Conservation (phyloP, 1,140 invertebrate genomes). For the Periplaneta americana region DNA sequence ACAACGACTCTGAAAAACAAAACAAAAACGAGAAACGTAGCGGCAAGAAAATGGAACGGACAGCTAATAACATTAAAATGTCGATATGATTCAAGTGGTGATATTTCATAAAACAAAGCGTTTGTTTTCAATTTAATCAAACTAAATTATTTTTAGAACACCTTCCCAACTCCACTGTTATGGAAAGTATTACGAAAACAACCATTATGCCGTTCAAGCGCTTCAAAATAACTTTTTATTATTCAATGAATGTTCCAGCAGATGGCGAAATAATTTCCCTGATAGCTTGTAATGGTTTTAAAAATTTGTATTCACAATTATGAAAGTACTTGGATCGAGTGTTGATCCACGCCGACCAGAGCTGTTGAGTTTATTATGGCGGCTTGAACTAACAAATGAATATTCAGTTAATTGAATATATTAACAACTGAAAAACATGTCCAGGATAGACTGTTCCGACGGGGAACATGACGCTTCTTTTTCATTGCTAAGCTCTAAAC, state of each 20-base stretch:
- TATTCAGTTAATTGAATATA: neutral
- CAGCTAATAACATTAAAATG: neutral
- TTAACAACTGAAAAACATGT: neutral
- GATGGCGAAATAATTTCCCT: neutral
- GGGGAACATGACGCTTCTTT: neutral
- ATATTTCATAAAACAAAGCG: too few species aligned
- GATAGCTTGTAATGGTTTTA: neutral
- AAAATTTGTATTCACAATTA: neutral
- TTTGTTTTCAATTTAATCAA: too few species aligned
- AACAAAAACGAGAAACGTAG: neutral
- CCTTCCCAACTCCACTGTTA: neutral
- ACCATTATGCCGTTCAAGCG: neutral
- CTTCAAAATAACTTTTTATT: neutral
- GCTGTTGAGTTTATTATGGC: neutral
- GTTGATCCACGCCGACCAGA: neutral
- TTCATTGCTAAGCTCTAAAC: too few species aligned
- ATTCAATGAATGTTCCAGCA: neutral
- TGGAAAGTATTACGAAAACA: neutral
- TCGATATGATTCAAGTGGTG: too few species aligned
- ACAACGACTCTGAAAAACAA: too few species aligned
- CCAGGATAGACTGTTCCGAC: too few species aligned
- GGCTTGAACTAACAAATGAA: neutral
- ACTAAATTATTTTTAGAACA: neutral
- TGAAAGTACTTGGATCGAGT: neutral
- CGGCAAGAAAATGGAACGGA: neutral